These are phyloP conservation scores for Acrobasis repandana DNA, from an alignment of 2,888 invertebrate species.

Conservation along the genomic window DNA sequence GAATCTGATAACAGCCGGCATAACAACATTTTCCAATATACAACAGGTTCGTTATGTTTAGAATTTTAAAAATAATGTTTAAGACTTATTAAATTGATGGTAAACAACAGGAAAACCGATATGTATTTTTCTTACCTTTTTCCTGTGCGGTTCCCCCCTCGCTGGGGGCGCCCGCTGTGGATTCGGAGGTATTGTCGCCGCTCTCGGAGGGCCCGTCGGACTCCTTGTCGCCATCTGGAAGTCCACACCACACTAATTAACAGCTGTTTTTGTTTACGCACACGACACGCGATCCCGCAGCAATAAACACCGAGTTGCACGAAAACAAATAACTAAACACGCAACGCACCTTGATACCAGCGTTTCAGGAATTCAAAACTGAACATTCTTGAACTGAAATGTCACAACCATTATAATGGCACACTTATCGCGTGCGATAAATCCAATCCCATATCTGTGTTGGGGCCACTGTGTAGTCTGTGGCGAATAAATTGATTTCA, in stretches of 20 bases:
- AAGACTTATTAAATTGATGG: not conserved
- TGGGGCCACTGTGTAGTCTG: constrained; percentile 33
- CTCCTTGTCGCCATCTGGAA: constrained; percentile 78
- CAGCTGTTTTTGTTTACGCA: constrained; percentile 42
- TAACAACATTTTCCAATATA: not conserved
- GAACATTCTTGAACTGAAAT: constrained; percentile 65
- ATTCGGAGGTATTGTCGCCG: constrained; percentile 79
- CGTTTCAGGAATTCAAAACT: constrained; percentile 76
- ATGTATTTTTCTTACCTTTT: constrained; percentile 57
- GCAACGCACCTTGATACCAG: constrained; percentile 73
- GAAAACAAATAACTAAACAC: constrained; percentile 8
- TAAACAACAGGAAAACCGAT: not conserved
- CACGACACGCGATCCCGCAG: constrained; percentile 36
- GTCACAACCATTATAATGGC: constrained; percentile 60
- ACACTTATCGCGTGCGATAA: constrained; percentile 67
- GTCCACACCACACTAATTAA: constrained; percentile 12
- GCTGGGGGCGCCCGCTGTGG: constrained; percentile 70
- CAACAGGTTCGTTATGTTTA: not conserved
- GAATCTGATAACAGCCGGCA: constrained; percentile 4
- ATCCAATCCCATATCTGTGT: constrained; percentile 53
- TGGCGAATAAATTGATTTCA: constrained; percentile 39
- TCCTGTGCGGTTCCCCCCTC: constrained; percentile 69
- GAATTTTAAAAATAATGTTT: not conserved
- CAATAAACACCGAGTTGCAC: constrained; percentile 27
- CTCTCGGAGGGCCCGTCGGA: constrained; percentile 80